Evolutionary conservation across 30 jellyfish, hydroid and myxozoan genomes (phyloP).

Genomic region (Rhopilema esculentum): DNA sequence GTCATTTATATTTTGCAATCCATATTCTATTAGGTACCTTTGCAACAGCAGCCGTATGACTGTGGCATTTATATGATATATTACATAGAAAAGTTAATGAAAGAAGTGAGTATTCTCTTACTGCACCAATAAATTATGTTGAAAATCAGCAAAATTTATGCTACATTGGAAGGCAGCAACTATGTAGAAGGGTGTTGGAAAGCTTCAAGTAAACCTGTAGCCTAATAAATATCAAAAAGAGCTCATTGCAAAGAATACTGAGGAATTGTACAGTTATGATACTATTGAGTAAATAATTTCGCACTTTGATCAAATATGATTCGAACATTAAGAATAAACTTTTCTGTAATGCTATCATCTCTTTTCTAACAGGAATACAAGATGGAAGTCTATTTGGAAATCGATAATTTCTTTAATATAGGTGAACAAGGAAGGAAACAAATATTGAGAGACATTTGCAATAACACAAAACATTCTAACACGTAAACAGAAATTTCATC

Average conservation of each 20-base stretch:
- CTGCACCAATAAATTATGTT: background rate
- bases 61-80: background rate
- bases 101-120: background rate
- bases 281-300: background rate
- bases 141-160: background rate
- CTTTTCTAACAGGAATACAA: background rate
- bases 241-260: background rate
- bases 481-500: background rate
- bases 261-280: background rate
- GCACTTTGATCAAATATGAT: background rate
- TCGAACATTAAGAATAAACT: background rate
- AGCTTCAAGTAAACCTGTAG: background rate
- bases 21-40: background rate
- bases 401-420: background rate
- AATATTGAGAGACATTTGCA: background rate
- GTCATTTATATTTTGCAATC: background rate
- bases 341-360: background rate
- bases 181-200: background rate
- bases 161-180: background rate
- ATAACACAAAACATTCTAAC: background rate
- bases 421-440: background rate
- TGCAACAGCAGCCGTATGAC: background rate
- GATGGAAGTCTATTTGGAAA: background rate
- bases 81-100: background rate
- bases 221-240: background rate